Conservation (phyloP, 37 sponge, comb jelly and placozoan genomes). For the Crambe crambe region DNA sequence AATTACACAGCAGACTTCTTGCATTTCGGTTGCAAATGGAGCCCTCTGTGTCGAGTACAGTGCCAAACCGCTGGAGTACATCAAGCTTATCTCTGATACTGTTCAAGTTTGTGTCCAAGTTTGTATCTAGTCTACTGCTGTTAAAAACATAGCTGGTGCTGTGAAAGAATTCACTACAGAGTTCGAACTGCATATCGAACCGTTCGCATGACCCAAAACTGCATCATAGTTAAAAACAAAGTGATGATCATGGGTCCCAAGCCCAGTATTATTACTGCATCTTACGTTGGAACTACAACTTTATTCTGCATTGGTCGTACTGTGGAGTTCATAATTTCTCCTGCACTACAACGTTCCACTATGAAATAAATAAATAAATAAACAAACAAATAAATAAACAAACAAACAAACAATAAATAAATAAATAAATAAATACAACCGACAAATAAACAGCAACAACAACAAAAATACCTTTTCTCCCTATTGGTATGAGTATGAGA, state of each 20-base stretch:
- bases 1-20: conserved; percentile 4
- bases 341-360: not conserved
- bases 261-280: not conserved
- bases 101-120: no score
- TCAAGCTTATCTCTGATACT: no score
- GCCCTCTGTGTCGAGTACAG: not conserved
- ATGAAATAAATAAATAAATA: no score
- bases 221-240: not conserved
- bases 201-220: conserved; percentile 18
- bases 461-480: no score
- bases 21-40: not conserved
- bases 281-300: not conserved
- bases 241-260: not conserved
- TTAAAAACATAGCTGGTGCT: conserved; percentile 6
- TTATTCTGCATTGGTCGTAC: not conserved
- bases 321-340: not conserved
- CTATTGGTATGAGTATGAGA: not conserved
- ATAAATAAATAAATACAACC: no score
- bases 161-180: not conserved
- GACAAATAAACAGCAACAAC: no score
- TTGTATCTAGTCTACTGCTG: no score
- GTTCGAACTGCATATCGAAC: not conserved
- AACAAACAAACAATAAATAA: no score
- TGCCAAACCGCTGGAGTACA: no score
- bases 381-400: no score